Conservation (phyloP, 2,113 vertebrate genomes). For the Pituophis catenifer region DNA sequence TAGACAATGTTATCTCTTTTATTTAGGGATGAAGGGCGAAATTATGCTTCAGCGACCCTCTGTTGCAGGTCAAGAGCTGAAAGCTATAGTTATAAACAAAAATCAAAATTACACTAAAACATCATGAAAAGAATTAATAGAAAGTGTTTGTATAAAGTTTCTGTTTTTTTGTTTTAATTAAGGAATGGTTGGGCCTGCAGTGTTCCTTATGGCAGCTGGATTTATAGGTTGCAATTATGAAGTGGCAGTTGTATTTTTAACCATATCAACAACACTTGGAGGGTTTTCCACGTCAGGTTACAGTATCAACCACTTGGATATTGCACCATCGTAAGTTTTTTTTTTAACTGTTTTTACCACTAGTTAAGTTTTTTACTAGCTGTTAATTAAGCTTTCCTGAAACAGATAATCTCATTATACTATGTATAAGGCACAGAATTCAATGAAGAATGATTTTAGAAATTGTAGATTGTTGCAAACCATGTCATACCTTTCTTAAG, state of each 20-base stretch:
- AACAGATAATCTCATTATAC: not conserved
- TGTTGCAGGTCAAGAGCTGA: not conserved
- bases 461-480: not conserved
- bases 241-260: constrained; percentile 86
- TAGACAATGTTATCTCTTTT: not conserved
- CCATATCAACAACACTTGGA: constrained; percentile 87
- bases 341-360: not conserved
- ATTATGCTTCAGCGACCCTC: not conserved
- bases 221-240: constrained; percentile 86
- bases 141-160: not conserved
- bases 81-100: not conserved
- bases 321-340: constrained; percentile 93
- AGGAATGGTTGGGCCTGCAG: constrained; percentile 92
- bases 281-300: constrained; percentile 90
- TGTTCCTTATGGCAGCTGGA: constrained; percentile 88
- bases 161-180: constrained; percentile 12
- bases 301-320: constrained; percentile 96
- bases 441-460: not conserved
- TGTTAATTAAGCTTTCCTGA: not conserved
- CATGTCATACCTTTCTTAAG: not conserved
- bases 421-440: not conserved
- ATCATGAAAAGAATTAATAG: not conserved
- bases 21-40: no score
- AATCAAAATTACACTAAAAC: not conserved
- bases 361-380: not conserved